Evolutionary conservation across 2,113 vertebrate species (phyloP).

Genomic region (Dicerorhinus sumatrensis): DNA sequence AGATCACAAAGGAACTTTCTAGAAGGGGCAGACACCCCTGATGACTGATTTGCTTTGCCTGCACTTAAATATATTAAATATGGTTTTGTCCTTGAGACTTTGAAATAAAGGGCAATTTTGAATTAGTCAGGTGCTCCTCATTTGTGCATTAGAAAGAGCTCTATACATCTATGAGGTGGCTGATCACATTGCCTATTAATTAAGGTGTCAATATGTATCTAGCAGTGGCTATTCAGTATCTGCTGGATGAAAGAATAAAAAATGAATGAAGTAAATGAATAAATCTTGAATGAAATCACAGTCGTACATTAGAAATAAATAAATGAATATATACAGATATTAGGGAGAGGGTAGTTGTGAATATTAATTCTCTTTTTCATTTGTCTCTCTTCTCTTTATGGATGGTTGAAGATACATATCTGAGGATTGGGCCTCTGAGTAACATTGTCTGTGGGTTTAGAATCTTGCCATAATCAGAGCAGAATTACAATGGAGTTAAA

Average conservation of each 20-base stretch:
- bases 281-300: not conserved
- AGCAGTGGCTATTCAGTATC: not conserved
- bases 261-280: not conserved
- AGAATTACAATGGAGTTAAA: not conserved
- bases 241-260: not conserved
- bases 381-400: not conserved
- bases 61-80: not conserved
- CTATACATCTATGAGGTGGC: fast-evolving
- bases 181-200: too few species aligned
- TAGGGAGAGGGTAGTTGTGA: not conserved
- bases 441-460: not conserved
- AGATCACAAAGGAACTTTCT: not conserved
- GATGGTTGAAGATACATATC: not conserved
- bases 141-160: not conserved
- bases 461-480: not conserved
- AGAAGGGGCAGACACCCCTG: not conserved
- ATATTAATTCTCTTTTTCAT: too few species aligned
- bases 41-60: not conserved
- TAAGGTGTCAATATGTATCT: fast-evolving
- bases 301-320: not conserved
- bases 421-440: not conserved
- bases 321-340: not conserved
- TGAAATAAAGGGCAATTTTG: not conserved
- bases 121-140: not conserved
- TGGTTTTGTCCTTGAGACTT: not conserved